A percentile compares a stretch with the other conserved stretches of the same genome.
Evolutionary conservation across 2,113 vertebrate species (phyloP).

Genomic region (Dromas ardeola): DNA sequence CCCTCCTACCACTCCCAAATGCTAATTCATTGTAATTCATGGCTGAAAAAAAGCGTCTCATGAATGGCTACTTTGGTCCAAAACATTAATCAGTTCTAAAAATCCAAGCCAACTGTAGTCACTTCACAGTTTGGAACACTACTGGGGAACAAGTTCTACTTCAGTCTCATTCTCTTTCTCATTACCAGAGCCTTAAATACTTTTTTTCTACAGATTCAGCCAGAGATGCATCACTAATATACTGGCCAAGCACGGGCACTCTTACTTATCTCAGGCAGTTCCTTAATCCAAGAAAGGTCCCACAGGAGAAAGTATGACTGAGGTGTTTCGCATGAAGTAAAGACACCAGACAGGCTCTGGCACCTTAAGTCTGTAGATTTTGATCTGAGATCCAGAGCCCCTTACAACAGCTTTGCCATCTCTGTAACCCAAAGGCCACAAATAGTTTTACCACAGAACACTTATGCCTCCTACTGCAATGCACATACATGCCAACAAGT

Average conservation of each 20-base stretch:
- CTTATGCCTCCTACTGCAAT: neutral
- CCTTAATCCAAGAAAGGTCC: neutral
- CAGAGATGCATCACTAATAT: neutral
- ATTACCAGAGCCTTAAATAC: neutral
- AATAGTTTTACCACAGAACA: neutral
- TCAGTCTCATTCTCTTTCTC: neutral
- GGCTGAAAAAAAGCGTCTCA: neutral
- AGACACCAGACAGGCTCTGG: neutral
- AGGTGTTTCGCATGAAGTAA: neutral
- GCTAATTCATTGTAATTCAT: slow-evolving; percentile 23
- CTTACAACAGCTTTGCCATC: neutral
- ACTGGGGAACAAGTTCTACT: neutral
- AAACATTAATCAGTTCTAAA: slow-evolving; percentile 28
- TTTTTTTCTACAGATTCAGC: neutral
- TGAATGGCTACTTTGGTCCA: neutral
- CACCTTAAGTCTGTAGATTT: neutral
- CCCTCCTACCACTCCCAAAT: neutral
- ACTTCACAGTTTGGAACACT: neutral
- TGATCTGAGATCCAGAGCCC: neutral
- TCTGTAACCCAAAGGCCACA: neutral
- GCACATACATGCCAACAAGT: neutral
- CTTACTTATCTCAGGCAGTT: neutral
- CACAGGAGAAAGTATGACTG: neutral
- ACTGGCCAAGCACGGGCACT: neutral
- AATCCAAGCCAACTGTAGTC: neutral